Percentiles rank a stretch among this genome's conserved stretches.
These are phyloP conservation scores for Drosophila triauraria DNA, from an alignment of 1,140 invertebrate species.

Conservation along the genomic window DNA sequence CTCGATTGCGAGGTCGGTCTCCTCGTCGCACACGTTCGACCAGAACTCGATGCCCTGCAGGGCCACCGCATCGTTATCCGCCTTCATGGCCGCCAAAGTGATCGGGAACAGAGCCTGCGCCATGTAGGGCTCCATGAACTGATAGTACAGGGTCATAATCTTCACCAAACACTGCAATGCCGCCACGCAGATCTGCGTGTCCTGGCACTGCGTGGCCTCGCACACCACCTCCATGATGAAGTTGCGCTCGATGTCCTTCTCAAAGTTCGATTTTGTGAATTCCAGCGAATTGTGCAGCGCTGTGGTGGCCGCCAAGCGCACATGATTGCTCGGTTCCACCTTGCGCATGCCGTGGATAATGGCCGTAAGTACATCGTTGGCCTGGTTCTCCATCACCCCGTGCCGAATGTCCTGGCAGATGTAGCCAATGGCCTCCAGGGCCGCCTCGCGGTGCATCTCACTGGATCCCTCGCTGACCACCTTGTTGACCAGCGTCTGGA, in stretches of 20 bases:
- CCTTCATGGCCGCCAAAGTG: slow-evolving; percentile 99
- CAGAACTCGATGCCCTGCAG: slow-evolving; percentile 99
- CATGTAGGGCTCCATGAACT: slow-evolving; percentile 99
- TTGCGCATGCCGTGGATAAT: slow-evolving; percentile 99
- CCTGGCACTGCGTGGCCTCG: slow-evolving; percentile 93
- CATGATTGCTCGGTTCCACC: slow-evolving; percentile 93
- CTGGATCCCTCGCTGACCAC: slow-evolving; percentile 94
- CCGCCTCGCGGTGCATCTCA: slow-evolving; percentile 97
- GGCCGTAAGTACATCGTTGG: slow-evolving; percentile 98
- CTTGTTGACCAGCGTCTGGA: slow-evolving; percentile 94
- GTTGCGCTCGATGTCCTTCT: slow-evolving; percentile 98
- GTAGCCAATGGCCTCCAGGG: slow-evolving; percentile 98
- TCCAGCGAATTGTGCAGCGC: slow-evolving; percentile 99
- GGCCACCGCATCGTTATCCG: slow-evolving; percentile 97
- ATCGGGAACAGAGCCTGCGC: slow-evolving; percentile 99
- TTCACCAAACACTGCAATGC: slow-evolving; percentile 99
- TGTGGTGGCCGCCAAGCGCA: slow-evolving; percentile 97
- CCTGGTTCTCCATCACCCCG: slow-evolving; percentile 95
- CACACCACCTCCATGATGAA: slow-evolving; percentile 99
- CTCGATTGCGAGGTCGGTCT: slow-evolving; percentile 98
- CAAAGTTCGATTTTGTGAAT: slow-evolving; percentile 99
- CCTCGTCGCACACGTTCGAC: slow-evolving; percentile 99
- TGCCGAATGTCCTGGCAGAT: slow-evolving; percentile 94
- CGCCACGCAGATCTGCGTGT: slow-evolving; percentile 96
- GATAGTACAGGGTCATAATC: slow-evolving; percentile 99